phyloP scores from a whole-genome alignment of 2,113 vertebrate genomes.

The Orientallactaga bullata region DNA sequence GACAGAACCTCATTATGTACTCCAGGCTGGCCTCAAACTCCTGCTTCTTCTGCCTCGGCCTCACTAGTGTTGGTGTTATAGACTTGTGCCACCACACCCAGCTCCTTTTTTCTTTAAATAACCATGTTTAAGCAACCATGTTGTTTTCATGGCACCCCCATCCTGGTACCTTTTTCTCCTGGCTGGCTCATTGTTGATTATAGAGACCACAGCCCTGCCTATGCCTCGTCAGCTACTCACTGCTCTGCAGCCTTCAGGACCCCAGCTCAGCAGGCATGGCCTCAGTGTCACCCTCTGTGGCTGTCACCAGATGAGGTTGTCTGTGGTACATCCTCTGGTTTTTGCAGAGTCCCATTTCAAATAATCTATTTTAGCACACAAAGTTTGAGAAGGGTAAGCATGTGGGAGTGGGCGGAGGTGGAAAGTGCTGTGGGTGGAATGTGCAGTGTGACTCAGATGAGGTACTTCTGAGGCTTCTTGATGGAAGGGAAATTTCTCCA shows the following conservation, averaged over 20 bases:
- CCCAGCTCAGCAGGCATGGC: neutral
- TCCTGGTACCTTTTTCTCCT: rapidly evolving
- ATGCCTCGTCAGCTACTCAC: neutral
- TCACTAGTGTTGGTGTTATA: neutral
- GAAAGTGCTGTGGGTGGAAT: neutral
- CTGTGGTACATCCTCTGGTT: neutral
- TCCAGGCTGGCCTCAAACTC: neutral
- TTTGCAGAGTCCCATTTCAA: neutral
- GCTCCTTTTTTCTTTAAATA: neutral
- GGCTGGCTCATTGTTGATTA: too few species aligned
- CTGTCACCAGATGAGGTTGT: neutral
- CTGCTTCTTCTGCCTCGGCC: neutral
- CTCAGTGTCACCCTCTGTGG: neutral
- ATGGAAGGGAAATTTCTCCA: neutral
- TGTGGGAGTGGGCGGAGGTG: neutral
- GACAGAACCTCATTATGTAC: neutral
- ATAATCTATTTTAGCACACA: neutral
- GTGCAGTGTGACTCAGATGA: neutral
- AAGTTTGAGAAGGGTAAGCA: neutral
- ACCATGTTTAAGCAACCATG: neutral
- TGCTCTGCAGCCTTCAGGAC: neutral
- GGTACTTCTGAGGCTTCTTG: neutral
- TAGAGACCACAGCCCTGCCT: neutral
- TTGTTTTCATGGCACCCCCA: neutral
- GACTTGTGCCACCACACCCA: too few species aligned